Evolutionary conservation across 2,113 vertebrate genomes (phyloP).

Genomic region (Seriola rivoliana): DNA sequence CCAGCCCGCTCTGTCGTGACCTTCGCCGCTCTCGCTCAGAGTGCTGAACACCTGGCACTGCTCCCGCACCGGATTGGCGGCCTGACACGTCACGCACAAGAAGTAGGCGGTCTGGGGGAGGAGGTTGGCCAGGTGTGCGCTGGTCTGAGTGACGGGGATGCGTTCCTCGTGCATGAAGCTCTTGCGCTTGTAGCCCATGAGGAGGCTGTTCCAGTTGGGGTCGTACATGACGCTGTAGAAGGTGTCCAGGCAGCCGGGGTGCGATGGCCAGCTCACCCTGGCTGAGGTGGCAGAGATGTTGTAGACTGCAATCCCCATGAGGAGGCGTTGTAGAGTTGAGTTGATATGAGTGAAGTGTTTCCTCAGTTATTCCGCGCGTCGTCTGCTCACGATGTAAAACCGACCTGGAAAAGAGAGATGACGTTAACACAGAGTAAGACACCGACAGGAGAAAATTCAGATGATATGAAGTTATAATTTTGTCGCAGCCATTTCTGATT

Average conservation of each 20-base stretch:
- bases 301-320: slow-evolving; percentile 86
- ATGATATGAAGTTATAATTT: not conserved
- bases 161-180: slow-evolving; percentile 89
- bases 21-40: slow-evolving; percentile 66
- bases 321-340: not conserved
- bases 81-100: slow-evolving; percentile 90
- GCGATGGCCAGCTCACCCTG: slow-evolving; percentile 85
- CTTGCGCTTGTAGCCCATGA: slow-evolving; percentile 87
- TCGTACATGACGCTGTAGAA: slow-evolving; percentile 94
- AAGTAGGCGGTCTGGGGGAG: slow-evolving; percentile 89
- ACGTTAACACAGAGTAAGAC: not conserved
- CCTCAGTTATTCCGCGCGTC: not conserved
- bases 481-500: not conserved
- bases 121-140: slow-evolving; percentile 86
- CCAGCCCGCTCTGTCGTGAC: slow-evolving; percentile 78
- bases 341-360: not conserved
- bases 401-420: not conserved
- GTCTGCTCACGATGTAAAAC: not conserved
- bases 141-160: slow-evolving; percentile 88
- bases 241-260: slow-evolving; percentile 85
- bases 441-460: not conserved
- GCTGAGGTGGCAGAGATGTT: slow-evolving; percentile 88
- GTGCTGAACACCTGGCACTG: slow-evolving; percentile 91
- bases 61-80: slow-evolving; percentile 85
- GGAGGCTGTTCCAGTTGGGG: slow-evolving; percentile 89